A percentile compares a stretch with the other conserved stretches of the same genome.
These are phyloP conservation scores for Anser brachyrhynchus DNA, from an alignment of 2,113 vertebrate genomes.

Conservation along the genomic window DNA sequence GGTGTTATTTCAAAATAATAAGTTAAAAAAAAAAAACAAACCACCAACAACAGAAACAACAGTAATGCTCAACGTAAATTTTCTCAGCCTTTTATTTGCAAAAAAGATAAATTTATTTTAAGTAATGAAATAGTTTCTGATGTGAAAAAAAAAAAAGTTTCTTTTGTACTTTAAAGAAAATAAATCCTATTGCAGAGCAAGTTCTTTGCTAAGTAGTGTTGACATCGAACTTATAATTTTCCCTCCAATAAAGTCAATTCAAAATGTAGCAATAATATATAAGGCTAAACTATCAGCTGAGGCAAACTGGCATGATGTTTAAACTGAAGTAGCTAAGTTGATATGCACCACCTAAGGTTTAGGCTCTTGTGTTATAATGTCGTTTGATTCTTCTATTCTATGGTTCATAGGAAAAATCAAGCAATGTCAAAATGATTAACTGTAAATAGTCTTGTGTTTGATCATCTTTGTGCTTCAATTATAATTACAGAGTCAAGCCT, in stretches of 20 bases:
- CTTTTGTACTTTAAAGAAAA: background rate
- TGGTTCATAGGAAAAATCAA: slow-evolving; percentile 22
- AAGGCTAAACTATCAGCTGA: background rate
- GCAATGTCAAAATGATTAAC: slow-evolving; percentile 52
- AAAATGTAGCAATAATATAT: background rate
- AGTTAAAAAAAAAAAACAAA: background rate
- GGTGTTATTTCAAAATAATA: background rate
- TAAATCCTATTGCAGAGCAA: background rate
- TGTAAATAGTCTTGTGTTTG: slow-evolving; percentile 33
- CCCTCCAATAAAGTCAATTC: slow-evolving; percentile 1
- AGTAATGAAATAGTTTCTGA: background rate
- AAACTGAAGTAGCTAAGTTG: slow-evolving; percentile 13
- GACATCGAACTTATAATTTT: background rate
- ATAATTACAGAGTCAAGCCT: slow-evolving; percentile 43
- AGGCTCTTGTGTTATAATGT: background rate
- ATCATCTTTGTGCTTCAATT: slow-evolving; percentile 57
- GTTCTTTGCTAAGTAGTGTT: background rate
- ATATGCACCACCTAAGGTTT: slow-evolving; percentile 40
- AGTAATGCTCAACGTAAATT: background rate
- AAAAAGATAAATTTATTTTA: background rate
- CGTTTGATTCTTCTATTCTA: slow-evolving; percentile 16
- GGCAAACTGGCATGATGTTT: background rate
- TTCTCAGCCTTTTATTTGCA: background rate
- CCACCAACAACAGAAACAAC: background rate
- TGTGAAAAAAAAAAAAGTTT: background rate